Evolutionary conservation across 2,113 vertebrate genomes (phyloP), one percentile per base, ranked within the genome.

Genomic region (Balaenoptera acutorostrata): DNA sequence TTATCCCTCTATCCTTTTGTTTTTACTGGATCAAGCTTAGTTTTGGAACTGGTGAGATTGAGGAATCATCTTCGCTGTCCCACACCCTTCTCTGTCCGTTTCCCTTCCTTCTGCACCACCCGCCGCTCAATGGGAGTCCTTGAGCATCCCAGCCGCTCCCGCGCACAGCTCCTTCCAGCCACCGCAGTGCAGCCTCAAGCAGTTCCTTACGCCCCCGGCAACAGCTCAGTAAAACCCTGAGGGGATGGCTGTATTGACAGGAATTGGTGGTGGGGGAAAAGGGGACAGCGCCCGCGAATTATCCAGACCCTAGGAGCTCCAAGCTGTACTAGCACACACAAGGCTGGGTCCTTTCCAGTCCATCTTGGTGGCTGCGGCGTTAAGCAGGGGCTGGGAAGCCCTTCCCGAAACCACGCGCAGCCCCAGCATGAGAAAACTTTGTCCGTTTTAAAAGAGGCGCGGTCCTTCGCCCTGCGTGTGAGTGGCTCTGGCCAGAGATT

Each of bases 341-440:
- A 4, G n/a, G 2, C 3, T 33, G 52, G 72, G 3, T 69, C 21
- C 33, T 69, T 68, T 39, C 61, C 84, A 14, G 44, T 20, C 27
- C 71, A 0, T 92, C 12, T 75, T 9, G 77, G 72, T 91, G 55
- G 77, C 82, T n/a, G 68, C 61, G 9, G 88, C 6, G 36, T 69
- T 39, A 52, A 68, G 64, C 55, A 36, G 52, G 82, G 61, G 36
- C 95, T 86, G 74, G 74, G 17, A 72, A 57, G 83, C 41, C 41
- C 88, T 95, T 68, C 41, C 86, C 41, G 4, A 88, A 64, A 46
- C 66, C 68, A 59, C 27, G 61, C 5, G 59, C 89, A 83, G 77
- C 63, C 95, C 83, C 49, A 31, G 87, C 75, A 17, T 4, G 7
- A 93, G 80, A 52, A 91, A 97, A 97, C 90, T 96, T 95, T 63